These are phyloP conservation scores for Lycaon pictus DNA, from an alignment of 2,113 vertebrate genomes.

Conservation along the genomic window DNA sequence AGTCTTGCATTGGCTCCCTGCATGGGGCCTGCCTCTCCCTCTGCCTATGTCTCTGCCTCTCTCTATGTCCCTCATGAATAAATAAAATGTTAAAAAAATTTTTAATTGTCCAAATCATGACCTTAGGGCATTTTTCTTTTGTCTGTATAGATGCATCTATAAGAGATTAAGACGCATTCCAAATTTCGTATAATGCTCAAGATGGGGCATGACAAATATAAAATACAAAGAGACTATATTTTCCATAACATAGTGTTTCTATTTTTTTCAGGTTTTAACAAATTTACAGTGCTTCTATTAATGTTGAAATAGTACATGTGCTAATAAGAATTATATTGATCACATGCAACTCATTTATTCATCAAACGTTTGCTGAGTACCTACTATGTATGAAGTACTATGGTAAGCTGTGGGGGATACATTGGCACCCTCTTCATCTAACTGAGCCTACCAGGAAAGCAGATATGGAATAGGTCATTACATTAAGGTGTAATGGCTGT, in stretches of 20 bases:
- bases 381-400: background rate
- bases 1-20: too few species aligned
- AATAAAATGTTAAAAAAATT: too few species aligned
- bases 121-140: slow-evolving; percentile 1
- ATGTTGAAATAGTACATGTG: background rate
- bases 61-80: too few species aligned
- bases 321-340: background rate
- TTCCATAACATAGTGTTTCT: background rate
- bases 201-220: background rate
- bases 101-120: background rate
- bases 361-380: background rate
- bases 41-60: too few species aligned
- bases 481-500: background rate
- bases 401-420: background rate
- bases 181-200: background rate
- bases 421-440: background rate
- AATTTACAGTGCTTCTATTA: background rate
- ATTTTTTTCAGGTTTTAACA: background rate
- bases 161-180: slow-evolving; percentile 18
- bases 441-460: background rate
- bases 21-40: too few species aligned
- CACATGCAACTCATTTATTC: background rate
- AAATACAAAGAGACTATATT: background rate
- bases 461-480: background rate
- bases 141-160: background rate